A percentile compares a stretch with the other conserved stretches of the same genome.
Conservation (phyloP, 2,113 vertebrate species). For the Tragelaphus imberbis region DNA sequence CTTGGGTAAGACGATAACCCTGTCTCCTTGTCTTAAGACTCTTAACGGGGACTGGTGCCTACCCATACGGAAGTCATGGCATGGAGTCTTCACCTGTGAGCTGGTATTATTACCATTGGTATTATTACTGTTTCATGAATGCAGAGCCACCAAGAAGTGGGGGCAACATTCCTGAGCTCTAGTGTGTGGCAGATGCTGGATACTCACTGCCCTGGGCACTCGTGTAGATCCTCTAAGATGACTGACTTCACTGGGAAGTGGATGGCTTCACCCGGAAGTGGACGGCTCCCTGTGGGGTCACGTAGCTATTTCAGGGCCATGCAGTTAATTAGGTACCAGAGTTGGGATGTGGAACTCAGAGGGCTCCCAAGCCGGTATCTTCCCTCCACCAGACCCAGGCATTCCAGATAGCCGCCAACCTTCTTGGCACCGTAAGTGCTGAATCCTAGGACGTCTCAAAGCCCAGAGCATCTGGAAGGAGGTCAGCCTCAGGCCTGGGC, state of each 20-base stretch:
- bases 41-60: neutral
- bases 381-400: neutral
- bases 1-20: neutral
- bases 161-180: too few relatives aligned
- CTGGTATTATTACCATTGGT: neutral
- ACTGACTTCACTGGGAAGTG: neutral
- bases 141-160: neutral
- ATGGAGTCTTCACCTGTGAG: neutral
- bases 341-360: neutral
- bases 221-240: fast-evolving
- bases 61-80: fast-evolving
- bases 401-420: neutral
- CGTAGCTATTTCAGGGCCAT: neutral
- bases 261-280: too few relatives aligned
- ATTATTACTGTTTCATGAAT: neutral
- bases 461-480: constrained; percentile 37
- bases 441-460: neutral
- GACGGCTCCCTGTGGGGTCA: neutral
- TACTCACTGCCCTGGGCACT: neutral
- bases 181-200: neutral
- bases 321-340: neutral
- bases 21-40: neutral
- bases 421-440: neutral
- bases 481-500: neutral
- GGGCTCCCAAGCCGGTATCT: neutral